Percentiles rank a stretch among this genome's conserved stretches.
Evolutionary conservation across 2,113 vertebrate genomes (phyloP).

Genomic region (Bucco capensis): DNA sequence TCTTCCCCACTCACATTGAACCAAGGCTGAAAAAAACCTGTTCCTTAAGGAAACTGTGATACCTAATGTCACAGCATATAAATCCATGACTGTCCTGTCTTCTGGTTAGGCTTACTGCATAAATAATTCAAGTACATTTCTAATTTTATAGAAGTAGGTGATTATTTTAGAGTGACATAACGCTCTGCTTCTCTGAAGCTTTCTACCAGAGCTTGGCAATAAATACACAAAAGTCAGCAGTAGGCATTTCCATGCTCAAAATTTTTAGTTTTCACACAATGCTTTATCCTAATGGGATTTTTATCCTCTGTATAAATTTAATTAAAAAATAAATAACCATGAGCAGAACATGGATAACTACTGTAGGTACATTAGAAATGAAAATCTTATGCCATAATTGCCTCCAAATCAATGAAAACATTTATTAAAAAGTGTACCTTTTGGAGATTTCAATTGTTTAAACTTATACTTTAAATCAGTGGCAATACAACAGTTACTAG

Average conservation of each 20-base stretch:
- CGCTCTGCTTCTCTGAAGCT: background rate
- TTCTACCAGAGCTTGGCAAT: background rate
- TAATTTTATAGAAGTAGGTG: background rate
- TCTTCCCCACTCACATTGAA: background rate
- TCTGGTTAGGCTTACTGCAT: background rate
- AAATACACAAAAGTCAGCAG: background rate
- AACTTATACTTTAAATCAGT: background rate
- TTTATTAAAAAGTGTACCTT: background rate
- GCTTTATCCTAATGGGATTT: constrained; percentile 6
- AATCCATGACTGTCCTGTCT: background rate
- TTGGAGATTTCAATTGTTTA: background rate
- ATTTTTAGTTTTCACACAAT: background rate
- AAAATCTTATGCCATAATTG: background rate
- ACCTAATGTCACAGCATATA: background rate
- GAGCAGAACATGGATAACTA: constrained; percentile 6
- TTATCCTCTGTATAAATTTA: background rate
- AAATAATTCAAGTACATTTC: background rate
- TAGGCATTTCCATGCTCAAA: background rate
- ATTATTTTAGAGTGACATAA: background rate
- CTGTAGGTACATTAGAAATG: background rate
- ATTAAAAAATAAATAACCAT: constrained; percentile 49
- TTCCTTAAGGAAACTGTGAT: background rate
- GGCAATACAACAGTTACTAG: background rate
- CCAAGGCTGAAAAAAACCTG: background rate
- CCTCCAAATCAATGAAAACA: background rate